Evolutionary conservation across 1,140 invertebrate species (phyloP), one percentile per base, ranked within the genome.

Genomic region (Drosophila kepulauana): DNA sequence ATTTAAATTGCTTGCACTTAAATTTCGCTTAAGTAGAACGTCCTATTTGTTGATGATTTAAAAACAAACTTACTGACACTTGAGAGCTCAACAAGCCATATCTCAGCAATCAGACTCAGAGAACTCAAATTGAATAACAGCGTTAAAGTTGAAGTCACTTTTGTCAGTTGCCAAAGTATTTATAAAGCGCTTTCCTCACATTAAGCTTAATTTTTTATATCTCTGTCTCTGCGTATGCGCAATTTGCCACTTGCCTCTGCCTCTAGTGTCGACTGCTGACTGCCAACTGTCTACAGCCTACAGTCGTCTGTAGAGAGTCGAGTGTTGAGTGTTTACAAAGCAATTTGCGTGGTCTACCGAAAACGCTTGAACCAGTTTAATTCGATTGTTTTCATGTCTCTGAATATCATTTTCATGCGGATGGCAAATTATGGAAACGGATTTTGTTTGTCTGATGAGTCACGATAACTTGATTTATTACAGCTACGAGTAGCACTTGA

Each of bases 91-190:
- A 30, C 41, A 38, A 10, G 5, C 25, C 30, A 28, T 54, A 69
- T 69, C 57, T 48, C n/a, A 28, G n/a, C 20, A 25, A 25, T 25
- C 54, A 68, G 62, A 69, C 57, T 74, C 41, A 28, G 65, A 16
- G 74, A 82, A 71, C 64, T 70, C 58, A 82, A 88, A 87, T 88
- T 88, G 66, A 73, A 82, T 88, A 67, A 79, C 43, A 49, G 67
- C 61, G 75, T 61, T 69, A 49, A 70, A 52, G 71, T 66, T 73
- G 13, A 63, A 86, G 63, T 71, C 72, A 65, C 71, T 69, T 76
- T 68, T 80, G 76, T 62, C 75, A 82, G 79, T 87, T 87, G 67
- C 28, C 72, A 82, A 82, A 87, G 84, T 79, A 78, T 72, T 87
- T 82, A 78, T 75, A 71, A 82, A 87, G 84, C 66, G 76, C 79